Evolutionary conservation across 2,797 vertebrate species (phyloP).

Genomic region (Sebastes nivosus): DNA sequence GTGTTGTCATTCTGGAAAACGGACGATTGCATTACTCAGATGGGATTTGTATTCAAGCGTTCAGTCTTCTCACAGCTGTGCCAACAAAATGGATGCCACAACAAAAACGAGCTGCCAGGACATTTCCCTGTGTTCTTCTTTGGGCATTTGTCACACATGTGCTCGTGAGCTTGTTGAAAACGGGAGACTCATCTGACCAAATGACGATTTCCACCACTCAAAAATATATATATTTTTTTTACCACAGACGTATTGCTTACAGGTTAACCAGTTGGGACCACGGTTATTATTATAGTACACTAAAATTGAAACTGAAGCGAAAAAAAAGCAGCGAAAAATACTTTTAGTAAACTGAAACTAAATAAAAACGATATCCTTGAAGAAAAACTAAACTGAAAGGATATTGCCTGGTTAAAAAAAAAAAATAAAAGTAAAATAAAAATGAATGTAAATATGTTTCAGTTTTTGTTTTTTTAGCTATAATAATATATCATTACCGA

Average conservation of each 20-base stretch:
- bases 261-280: not conserved
- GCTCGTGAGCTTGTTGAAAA: not conserved
- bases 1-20: not conserved
- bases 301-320: too few species aligned
- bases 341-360: too few species aligned
- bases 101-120: not conserved
- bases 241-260: not conserved
- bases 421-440: too few species aligned
- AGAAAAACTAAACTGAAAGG: too few species aligned
- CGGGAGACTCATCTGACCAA: conserved; percentile 2
- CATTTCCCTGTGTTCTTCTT: conserved; percentile 2
- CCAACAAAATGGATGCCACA: conserved; percentile 4
- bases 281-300: too few species aligned
- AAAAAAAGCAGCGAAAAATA: too few species aligned
- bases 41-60: not conserved
- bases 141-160: not conserved
- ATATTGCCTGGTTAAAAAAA: too few species aligned
- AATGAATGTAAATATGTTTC: too few species aligned
- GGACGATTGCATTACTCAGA: not conserved
- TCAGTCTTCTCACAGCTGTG: not conserved
- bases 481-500: too few species aligned
- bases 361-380: too few species aligned
- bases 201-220: not conserved
- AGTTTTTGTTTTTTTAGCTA: too few species aligned
- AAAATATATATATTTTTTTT: not conserved